phyloP scores from a whole-genome alignment of 2,113 vertebrate genomes.

The Pangasianodon hypophthalmus region DNA sequence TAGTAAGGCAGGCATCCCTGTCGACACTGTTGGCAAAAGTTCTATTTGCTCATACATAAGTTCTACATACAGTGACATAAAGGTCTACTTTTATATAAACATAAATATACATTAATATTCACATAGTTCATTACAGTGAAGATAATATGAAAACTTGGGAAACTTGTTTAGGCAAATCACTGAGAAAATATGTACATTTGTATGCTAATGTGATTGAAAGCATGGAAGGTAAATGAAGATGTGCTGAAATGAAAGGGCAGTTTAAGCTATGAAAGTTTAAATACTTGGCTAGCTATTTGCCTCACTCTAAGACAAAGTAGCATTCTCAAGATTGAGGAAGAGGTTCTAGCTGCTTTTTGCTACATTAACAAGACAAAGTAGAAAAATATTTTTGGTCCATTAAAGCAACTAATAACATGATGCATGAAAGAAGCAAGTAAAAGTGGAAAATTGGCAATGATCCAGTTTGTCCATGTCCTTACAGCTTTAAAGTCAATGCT shows the following conservation, averaged over 20 bases:
- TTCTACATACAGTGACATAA: too few species aligned
- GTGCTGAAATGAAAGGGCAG: neutral
- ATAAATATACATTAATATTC: neutral
- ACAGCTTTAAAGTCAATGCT: constrained; percentile 1
- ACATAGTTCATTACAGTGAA: neutral
- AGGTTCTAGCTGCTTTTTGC: neutral
- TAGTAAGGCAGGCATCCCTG: neutral
- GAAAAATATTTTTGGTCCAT: neutral
- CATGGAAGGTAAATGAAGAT: neutral
- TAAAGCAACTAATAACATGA: constrained; percentile 4
- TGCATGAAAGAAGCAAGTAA: neutral
- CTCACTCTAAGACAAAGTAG: neutral
- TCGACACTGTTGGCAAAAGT: too few species aligned
- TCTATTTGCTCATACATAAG: too few species aligned
- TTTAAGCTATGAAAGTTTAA: neutral
- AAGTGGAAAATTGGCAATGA: neutral
- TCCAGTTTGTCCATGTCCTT: neutral
- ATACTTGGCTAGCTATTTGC: neutral
- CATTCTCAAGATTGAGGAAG: neutral
- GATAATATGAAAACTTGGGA: neutral
- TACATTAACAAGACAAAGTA: neutral
- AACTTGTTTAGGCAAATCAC: constrained; percentile 13
- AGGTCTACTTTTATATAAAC: too few species aligned
- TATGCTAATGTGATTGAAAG: neutral
- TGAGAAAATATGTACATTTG: neutral